phyloP scores from a whole-genome alignment of 1,140 invertebrate species.

The Sesamia nonagrioides region DNA sequence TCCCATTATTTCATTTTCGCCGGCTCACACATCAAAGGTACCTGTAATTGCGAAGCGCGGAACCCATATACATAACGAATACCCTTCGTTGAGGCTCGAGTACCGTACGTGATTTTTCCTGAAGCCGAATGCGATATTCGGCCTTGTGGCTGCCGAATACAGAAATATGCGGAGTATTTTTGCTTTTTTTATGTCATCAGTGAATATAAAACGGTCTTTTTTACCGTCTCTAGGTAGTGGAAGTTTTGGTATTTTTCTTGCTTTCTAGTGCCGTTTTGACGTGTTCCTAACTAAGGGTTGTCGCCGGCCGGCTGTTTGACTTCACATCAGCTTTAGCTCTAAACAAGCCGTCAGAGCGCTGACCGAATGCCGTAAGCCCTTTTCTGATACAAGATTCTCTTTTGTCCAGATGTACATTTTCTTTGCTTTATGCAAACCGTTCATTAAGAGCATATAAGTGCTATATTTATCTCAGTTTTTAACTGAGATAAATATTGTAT shows the following conservation, averaged over 20 bases:
- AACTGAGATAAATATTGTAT: no score
- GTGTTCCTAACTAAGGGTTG: constrained; percentile 19
- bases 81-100: constrained; percentile 10
- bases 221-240: not conserved
- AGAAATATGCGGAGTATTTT: constrained; percentile 1
- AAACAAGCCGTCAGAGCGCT: not conserved
- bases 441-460: not conserved
- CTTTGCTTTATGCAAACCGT: not conserved
- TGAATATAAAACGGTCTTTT: not conserved
- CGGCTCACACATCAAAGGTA: constrained; percentile 46
- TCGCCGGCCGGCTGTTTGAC: not conserved
- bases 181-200: constrained; percentile 5
- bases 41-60: constrained; percentile 35
- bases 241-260: not conserved
- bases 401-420: not conserved
- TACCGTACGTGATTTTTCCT: constrained; percentile 9
- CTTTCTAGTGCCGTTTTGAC: constrained; percentile 1
- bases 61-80: constrained; percentile 21
- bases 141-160: constrained; percentile 9
- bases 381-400: not conserved
- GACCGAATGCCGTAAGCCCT: not conserved
- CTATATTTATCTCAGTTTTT: no score
- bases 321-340: not conserved
- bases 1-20: constrained; percentile 44
- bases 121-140: constrained; percentile 28